Conservation (phyloP, 2,113 vertebrate species). For the Equus przewalskii region DNA sequence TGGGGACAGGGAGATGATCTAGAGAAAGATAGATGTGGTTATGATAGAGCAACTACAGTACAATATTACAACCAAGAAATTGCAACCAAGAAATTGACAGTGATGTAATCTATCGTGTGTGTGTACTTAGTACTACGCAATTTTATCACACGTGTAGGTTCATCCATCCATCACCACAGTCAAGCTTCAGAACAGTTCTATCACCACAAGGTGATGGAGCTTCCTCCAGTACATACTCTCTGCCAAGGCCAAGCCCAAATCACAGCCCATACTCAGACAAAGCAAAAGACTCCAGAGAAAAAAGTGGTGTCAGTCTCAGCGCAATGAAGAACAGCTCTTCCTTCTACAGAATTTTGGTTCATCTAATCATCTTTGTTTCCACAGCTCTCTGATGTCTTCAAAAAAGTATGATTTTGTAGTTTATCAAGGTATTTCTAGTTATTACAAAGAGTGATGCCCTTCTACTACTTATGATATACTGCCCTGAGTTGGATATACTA, state of each 20-base stretch:
- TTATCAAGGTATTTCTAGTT: background rate
- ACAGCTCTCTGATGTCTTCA: background rate
- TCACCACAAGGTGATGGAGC: background rate
- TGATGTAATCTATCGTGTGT: background rate
- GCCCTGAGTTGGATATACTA: background rate
- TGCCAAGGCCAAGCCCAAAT: background rate
- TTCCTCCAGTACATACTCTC: background rate
- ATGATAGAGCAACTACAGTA: background rate
- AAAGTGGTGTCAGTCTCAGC: background rate
- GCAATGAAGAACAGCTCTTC: background rate
- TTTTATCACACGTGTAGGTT: background rate
- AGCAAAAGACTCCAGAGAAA: background rate
- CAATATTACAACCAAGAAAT: background rate
- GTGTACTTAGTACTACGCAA: background rate
- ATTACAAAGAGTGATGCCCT: background rate
- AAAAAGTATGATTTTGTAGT: background rate
- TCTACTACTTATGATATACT: background rate
- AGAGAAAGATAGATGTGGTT: background rate
- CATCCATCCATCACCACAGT: background rate
- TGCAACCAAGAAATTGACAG: background rate
- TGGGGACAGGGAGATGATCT: background rate
- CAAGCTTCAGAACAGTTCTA: background rate
- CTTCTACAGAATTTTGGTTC: background rate
- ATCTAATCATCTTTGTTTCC: background rate
- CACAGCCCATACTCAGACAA: background rate